phyloP scores from a whole-genome alignment of 2,113 vertebrate species.

The Aplodontia rufa region DNA sequence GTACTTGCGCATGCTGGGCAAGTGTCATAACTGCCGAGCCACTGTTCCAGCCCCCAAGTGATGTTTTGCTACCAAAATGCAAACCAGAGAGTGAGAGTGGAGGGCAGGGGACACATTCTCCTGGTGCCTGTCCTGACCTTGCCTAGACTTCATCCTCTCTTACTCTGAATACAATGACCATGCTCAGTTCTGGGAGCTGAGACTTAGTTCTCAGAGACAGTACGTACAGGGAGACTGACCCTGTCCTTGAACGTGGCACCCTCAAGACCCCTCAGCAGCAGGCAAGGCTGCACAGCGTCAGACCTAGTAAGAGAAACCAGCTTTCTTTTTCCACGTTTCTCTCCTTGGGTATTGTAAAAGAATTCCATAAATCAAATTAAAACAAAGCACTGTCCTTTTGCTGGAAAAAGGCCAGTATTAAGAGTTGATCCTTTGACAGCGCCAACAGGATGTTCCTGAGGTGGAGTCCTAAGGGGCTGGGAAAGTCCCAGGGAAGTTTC shows the following conservation, averaged over 20 bases:
- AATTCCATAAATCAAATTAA: not conserved
- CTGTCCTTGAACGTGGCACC: not conserved
- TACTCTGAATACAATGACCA: not conserved
- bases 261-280: not conserved
- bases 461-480: too few relatives aligned
- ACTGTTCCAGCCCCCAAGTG: too few relatives aligned
- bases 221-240: not conserved
- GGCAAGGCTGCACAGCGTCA: fast-evolving
- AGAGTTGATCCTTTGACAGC: not conserved
- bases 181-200: not conserved
- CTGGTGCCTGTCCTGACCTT: not conserved
- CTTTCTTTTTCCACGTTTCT: not conserved
- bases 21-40: too few relatives aligned
- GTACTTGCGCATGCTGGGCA: too few relatives aligned
- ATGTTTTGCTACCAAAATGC: not conserved
- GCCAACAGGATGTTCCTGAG: not conserved
- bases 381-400: not conserved
- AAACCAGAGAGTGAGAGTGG: too few relatives aligned
- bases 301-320: not conserved
- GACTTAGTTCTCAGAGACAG: not conserved
- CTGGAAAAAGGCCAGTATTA: not conserved
- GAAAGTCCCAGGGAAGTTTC: not conserved
- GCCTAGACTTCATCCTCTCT: not conserved
- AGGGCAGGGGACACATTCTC: fast-evolving
- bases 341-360: not conserved